These are phyloP conservation scores for Erebia palarica DNA, from an alignment of 2,888 invertebrate genomes.

Conservation along the genomic window DNA sequence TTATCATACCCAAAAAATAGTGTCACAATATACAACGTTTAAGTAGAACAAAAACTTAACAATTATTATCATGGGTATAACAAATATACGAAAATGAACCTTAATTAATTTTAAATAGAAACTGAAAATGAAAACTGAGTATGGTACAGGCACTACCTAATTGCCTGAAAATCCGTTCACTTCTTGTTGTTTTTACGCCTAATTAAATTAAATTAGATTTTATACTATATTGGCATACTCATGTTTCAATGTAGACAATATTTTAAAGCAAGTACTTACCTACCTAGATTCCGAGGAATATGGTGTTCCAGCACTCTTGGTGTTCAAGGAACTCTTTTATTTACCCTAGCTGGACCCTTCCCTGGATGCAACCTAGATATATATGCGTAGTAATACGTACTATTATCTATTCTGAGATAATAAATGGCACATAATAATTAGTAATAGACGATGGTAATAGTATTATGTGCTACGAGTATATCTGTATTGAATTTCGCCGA, in stretches of 20 bases:
- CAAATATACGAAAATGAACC: background rate
- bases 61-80: background rate
- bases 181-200: background rate
- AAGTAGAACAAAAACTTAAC: background rate
- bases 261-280: background rate
- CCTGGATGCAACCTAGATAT: too few relatives aligned
- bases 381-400: too few relatives aligned
- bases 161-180: conserved; percentile 3
- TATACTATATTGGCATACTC: background rate
- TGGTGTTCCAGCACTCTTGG: too few relatives aligned
- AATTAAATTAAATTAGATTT: background rate
- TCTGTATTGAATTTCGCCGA: too few relatives aligned
- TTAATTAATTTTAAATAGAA: background rate
- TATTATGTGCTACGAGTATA: too few relatives aligned
- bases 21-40: background rate
- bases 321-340: too few relatives aligned
- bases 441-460: too few relatives aligned
- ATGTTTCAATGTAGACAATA: background rate
- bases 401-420: too few relatives aligned
- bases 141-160: background rate
- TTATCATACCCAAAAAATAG: conserved; percentile 1
- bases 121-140: conserved; percentile 3
- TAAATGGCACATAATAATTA: too few relatives aligned
- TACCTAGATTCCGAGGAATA: background rate
- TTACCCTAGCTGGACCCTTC: too few relatives aligned